Base-by-base conservation (phyloP, 2,797 vertebrate species). In the Argya squamiceps region DNA sequence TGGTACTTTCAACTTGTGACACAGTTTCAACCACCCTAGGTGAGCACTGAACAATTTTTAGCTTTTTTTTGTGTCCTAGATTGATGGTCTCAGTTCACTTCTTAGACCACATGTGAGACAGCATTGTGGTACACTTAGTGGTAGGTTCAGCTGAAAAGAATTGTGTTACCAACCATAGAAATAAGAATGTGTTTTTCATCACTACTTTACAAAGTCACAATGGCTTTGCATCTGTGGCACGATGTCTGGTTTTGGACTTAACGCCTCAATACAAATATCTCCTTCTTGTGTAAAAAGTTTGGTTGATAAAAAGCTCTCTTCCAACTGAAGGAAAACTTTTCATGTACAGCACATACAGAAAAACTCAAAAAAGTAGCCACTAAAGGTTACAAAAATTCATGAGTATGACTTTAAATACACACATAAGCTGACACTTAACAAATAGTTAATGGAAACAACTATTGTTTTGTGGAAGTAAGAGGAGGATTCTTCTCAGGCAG, bases 301-400 rank as follows among this genome's bases (percentile, higher is more conserved):
- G 6, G 3, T 36, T 52, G 16, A 15, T 52, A 67, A 64, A 89
- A 59, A 80, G 2, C 3, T 44, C 6, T 44, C 29, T 74, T 36
- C 6, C 6, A 77, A 5, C 11, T 18, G 9, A 41, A 7, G 39
- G n/a, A 50, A 85, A 93, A 60, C 2, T 2, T 69, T 30, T 34
- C 1, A 0, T 37, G 26, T 27, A n/a, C 9, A 55, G 12, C 0
- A 1, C 6, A 10, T n/a, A 26, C 2, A 39, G 13, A 63, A 10
- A 77, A 74, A 30, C 1, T 77, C 4, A 11, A 27, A 55, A 71
- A 50, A 23, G 20, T 23, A 62, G 7, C 14, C 9, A 23, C 12
- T 64, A 29, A 46, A 79, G 0, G 2, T 63, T 76, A 46, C 16
- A 12, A 50, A 63, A 91, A 49, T 14, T 29, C 0, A 8, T 39